Evolutionary conservation across 2,797 vertebrate species (phyloP).

Genomic region (Carcharodon carcharias): DNA sequence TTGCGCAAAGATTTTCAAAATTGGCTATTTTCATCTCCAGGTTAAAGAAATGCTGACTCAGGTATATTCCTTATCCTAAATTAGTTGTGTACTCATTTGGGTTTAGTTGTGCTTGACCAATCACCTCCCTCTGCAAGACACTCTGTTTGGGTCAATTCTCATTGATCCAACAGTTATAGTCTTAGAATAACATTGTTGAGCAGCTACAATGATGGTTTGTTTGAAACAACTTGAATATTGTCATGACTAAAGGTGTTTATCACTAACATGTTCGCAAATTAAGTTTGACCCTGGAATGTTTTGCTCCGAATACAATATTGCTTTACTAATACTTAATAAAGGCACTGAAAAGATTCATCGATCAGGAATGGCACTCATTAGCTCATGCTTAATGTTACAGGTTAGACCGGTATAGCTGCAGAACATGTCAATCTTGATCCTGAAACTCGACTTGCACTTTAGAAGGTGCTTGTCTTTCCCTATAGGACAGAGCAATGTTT

Average conservation of each 20-base stretch:
- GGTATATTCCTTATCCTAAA: no score
- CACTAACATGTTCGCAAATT: neutral
- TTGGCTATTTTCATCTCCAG: neutral
- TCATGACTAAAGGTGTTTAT: neutral
- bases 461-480: neutral
- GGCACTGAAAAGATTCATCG: neutral
- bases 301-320: neutral
- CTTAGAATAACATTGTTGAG: neutral
- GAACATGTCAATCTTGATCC: neutral
- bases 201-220: neutral
- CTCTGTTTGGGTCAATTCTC: neutral
- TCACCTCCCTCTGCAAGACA: neutral
- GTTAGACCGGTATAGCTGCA: neutral
- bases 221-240: neutral
- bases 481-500: neutral
- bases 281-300: neutral
- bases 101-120: neutral
- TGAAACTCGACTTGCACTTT: no score
- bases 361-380: neutral
- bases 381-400: neutral
- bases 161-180: neutral
- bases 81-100: neutral
- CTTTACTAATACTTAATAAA: neutral
- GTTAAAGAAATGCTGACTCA: neutral
- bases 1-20: neutral